Conservation (phyloP, 2,888 invertebrate genomes). For the Oxyteleia sp. region DNA sequence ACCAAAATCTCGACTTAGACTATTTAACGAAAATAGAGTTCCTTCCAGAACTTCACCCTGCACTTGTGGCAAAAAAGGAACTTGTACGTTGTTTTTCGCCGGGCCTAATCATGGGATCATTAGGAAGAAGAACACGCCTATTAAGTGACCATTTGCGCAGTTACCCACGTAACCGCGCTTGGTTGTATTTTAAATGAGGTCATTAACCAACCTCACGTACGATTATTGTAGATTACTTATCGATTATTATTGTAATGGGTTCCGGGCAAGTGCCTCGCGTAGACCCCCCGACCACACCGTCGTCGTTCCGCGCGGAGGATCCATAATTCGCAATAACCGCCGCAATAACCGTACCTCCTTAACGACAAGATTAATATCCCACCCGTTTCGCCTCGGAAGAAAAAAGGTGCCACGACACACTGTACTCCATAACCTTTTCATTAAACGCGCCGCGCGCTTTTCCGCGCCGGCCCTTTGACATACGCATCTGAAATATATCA, state of each 20-base stretch:
- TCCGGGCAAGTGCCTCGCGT: slow-evolving; percentile 67
- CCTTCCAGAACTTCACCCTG: too few relatives aligned
- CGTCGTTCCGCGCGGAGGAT: slow-evolving; percentile 75
- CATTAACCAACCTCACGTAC: slow-evolving; percentile 80
- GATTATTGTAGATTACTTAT: slow-evolving; percentile 83
- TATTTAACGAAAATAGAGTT: too few relatives aligned
- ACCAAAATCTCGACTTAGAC: too few relatives aligned
- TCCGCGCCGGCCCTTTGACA: slow-evolving; percentile 52
- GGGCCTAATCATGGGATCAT: slow-evolving; percentile 10
- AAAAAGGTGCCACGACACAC: slow-evolving; percentile 72
- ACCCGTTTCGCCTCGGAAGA: slow-evolving; percentile 74
- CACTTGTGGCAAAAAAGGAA: too few relatives aligned
- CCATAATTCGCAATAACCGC: slow-evolving; percentile 84
- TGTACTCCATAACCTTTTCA: slow-evolving; percentile 63
- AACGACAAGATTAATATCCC: slow-evolving; percentile 79
- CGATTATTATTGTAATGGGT: slow-evolving; percentile 82
- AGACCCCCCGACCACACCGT: slow-evolving; percentile 40
- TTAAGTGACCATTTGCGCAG: slow-evolving; percentile 69
- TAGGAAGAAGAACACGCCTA: slow-evolving; percentile 33
- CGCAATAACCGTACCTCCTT: slow-evolving; percentile 83
- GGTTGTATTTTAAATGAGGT: slow-evolving; percentile 79
- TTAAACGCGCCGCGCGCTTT: slow-evolving; percentile 56
- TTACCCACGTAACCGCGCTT: slow-evolving; percentile 59
- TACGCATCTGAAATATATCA: slow-evolving; percentile 60
- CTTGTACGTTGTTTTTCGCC: slow-evolving; percentile 18